These are phyloP conservation scores for Sylvia atricapilla DNA, from an alignment of 2,113 vertebrate species.

Conservation along the genomic window DNA sequence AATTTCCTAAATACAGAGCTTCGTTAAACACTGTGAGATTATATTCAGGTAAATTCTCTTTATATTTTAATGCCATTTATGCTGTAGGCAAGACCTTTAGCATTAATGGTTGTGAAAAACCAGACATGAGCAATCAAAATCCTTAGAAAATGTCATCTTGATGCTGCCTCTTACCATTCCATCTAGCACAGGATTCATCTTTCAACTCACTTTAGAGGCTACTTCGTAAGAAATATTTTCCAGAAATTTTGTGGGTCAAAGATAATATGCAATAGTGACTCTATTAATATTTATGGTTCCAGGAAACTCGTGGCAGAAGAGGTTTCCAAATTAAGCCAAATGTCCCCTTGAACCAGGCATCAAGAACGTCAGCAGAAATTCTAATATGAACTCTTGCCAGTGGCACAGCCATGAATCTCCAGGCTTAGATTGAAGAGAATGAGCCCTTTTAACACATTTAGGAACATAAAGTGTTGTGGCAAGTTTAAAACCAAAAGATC, in stretches of 20 bases:
- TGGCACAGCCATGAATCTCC: not conserved
- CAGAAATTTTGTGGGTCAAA: not conserved
- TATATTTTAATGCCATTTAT: not conserved
- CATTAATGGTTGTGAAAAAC: not conserved
- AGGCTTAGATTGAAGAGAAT: not conserved
- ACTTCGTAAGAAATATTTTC: not conserved
- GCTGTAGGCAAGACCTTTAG: not conserved
- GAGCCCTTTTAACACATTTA: not conserved
- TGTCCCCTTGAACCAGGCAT: not conserved
- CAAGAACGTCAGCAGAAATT: not conserved
- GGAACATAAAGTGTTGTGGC: not conserved
- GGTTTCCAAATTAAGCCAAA: not conserved
- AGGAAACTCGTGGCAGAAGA: not conserved
- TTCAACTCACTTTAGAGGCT: not conserved
- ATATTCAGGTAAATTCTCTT: not conserved
- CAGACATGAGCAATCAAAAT: not conserved
- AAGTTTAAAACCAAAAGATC: not conserved
- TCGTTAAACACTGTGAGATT: not conserved
- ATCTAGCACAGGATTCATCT: not conserved
- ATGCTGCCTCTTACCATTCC: not conserved
- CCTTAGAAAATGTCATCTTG: not conserved
- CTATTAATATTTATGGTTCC: constrained; percentile 1
- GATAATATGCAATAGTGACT: not conserved
- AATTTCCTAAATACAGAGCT: not conserved
- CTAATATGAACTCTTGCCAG: not conserved